Evolutionary conservation across 2,113 vertebrate species (phyloP).

Genomic region (Mus spicilegus): DNA sequence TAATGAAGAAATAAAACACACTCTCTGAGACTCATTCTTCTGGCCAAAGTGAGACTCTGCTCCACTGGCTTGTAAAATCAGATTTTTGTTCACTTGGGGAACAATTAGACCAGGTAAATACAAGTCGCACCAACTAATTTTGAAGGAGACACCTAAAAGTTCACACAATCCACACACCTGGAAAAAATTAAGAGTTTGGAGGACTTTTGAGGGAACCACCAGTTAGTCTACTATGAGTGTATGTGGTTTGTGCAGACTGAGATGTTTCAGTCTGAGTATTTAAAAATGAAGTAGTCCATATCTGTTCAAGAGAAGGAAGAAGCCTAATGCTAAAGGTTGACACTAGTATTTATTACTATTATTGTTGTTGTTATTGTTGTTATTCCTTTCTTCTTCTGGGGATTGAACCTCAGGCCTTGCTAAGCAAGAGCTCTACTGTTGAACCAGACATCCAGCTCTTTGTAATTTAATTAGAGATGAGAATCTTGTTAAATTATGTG

Average conservation of each 20-base stretch:
- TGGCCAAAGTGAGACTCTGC: conserved; percentile 87
- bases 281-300: not conserved
- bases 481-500: not conserved
- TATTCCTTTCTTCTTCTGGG: not conserved
- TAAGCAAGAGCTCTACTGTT: not conserved
- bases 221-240: conserved; percentile 61
- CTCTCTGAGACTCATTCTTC: conserved; percentile 88
- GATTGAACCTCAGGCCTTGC: not conserved
- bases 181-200: conserved; percentile 22
- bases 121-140: conserved; percentile 82
- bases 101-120: conserved; percentile 87
- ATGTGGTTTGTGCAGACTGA: not conserved
- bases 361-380: not conserved
- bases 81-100: conserved; percentile 87
- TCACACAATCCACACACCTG: conserved; percentile 1
- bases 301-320: not conserved
- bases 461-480: not conserved
- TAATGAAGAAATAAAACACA: conserved; percentile 94
- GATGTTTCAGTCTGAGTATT: not conserved
- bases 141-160: conserved; percentile 82
- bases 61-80: conserved; percentile 91
- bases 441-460: not conserved
- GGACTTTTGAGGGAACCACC: conserved; percentile 69
- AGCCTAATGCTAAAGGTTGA: not conserved
- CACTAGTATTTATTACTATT: not conserved